phyloP scores from a whole-genome alignment of 2,888 invertebrate genomes.

The Dryadula phaetusa region DNA sequence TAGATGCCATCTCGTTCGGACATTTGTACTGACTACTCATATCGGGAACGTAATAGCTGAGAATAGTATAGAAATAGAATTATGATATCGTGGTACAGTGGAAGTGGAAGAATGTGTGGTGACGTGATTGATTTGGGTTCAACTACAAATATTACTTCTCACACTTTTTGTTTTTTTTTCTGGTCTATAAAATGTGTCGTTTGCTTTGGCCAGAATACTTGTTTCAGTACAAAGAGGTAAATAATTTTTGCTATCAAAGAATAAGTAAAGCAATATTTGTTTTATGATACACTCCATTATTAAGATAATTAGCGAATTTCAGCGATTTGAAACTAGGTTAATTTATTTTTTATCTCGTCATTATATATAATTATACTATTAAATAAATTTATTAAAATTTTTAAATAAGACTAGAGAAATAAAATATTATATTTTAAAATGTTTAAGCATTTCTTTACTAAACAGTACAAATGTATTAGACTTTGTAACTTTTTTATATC shows the following conservation, averaged over 20 bases:
- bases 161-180: too few species aligned
- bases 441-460: constrained; percentile 3
- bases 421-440: too few species aligned
- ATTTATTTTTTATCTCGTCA: neutral
- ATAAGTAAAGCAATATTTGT: neutral
- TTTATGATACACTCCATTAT: neutral
- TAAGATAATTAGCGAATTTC: constrained; percentile 6
- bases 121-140: neutral
- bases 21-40: neutral
- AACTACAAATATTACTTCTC: neutral
- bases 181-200: too few species aligned
- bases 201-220: too few species aligned
- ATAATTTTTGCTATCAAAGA: too few species aligned
- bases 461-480: neutral
- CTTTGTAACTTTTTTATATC: too few species aligned
- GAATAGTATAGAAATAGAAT: neutral
- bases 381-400: neutral
- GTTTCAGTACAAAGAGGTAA: too few species aligned
- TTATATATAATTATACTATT: neutral
- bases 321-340: constrained; percentile 1
- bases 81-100: neutral
- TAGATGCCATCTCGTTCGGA: constrained; percentile 10
- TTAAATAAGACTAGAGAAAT: neutral
- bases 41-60: neutral
- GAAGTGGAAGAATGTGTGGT: neutral